Conservation (phyloP, 2,888 invertebrate genomes). For the Chalcosyrphus nemorum region DNA sequence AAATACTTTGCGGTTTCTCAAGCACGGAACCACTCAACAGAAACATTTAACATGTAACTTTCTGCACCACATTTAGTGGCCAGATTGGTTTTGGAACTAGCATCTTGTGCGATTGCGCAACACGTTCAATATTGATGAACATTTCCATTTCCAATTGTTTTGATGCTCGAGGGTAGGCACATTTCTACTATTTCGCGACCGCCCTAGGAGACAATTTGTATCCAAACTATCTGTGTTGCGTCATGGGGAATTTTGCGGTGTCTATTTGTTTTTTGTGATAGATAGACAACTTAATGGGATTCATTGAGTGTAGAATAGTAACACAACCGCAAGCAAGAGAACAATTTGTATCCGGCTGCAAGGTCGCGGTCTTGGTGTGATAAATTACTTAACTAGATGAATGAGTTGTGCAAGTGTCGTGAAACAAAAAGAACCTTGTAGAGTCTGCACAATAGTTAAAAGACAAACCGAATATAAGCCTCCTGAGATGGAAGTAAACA, state of each 20-base stretch:
- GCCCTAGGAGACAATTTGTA: constrained; percentile 22
- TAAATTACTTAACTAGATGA: background rate
- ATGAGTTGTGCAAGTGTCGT: background rate
- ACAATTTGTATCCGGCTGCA: constrained; percentile 35
- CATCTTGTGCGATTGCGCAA: background rate
- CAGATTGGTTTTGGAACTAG: background rate
- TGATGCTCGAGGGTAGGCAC: constrained; percentile 1
- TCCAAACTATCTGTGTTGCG: constrained; percentile 14
- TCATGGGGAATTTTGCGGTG: constrained; percentile 6
- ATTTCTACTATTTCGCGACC: background rate
- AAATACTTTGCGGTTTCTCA: constrained; percentile 10
- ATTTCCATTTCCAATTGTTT: too few relatives aligned
- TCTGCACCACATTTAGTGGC: constrained; percentile 5
- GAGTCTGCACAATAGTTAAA: background rate
- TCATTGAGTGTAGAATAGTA: constrained; percentile 28
- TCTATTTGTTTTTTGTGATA: constrained; percentile 19
- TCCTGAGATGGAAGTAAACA: background rate
- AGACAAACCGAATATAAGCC: background rate
- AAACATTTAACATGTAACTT: background rate
- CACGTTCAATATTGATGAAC: constrained; percentile 4
- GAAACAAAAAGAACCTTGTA: background rate
- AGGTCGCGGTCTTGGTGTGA: constrained; percentile 23
- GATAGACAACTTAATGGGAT: constrained; percentile 36
- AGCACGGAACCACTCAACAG: constrained; percentile 39
- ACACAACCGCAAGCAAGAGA: constrained; percentile 24